Percentiles rank a stretch among this genome's conserved stretches.
phyloP scores from a whole-genome alignment of 2,113 vertebrate species.

The Ptilonorhynchus violaceus region DNA sequence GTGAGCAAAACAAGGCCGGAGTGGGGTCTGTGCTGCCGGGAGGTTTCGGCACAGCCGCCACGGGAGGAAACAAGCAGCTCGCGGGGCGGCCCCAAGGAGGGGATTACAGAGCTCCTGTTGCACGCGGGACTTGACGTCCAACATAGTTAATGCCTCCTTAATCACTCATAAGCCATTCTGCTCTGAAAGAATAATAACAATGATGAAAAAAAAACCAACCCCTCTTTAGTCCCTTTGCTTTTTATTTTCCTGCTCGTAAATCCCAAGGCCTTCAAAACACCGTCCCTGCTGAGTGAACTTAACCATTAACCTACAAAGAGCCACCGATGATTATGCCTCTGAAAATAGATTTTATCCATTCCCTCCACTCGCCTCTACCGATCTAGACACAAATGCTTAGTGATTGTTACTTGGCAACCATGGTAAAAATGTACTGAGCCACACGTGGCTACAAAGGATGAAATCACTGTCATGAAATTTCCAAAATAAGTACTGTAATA shows the following conservation, averaged over 20 bases:
- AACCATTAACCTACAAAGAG: constrained; percentile 25
- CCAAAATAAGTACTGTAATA: constrained; percentile 33
- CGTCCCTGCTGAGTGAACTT: background rate
- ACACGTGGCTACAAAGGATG: constrained; percentile 57
- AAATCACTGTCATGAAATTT: constrained; percentile 56
- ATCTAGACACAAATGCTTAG: constrained; percentile 54
- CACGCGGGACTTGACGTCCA: background rate
- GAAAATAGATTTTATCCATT: constrained; percentile 59
- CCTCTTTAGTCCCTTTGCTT: background rate
- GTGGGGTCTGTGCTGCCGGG: rapidly evolving
- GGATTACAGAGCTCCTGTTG: background rate
- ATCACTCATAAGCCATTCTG: constrained; percentile 35
- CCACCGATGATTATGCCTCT: background rate
- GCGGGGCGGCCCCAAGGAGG: rapidly evolving
- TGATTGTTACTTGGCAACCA: constrained; percentile 65
- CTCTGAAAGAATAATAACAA: background rate
- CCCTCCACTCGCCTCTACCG: constrained; percentile 18
- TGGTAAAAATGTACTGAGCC: constrained; percentile 56
- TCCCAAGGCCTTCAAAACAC: background rate
- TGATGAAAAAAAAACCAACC: background rate
- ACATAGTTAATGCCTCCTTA: constrained; percentile 26
- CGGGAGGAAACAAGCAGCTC: rapidly evolving
- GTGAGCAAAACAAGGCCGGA: background rate
- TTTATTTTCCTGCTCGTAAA: constrained; percentile 16
- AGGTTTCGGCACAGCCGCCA: background rate